phyloP scores from a whole-genome alignment of 2,797 vertebrate species.

The Selene dorsalis region DNA sequence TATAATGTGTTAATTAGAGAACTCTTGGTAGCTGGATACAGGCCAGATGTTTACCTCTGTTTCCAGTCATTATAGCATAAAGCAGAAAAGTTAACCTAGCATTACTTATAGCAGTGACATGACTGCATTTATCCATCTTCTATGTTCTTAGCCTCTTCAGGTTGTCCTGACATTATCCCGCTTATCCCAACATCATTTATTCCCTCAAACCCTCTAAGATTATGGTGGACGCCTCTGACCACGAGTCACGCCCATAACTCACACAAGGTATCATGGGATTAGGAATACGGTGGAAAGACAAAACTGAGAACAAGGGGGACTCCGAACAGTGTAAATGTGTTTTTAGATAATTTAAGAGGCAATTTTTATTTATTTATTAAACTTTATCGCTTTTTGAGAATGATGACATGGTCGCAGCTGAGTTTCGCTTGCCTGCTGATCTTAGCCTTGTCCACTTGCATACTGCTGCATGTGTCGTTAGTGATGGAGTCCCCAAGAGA shows the following conservation, averaged over 20 bases:
- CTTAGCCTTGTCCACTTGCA: conserved; percentile 46
- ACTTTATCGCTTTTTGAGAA: conserved; percentile 18
- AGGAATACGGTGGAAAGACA: background rate
- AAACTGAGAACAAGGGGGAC: background rate
- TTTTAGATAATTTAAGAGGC: background rate
- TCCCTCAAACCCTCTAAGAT: background rate
- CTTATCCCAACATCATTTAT: background rate
- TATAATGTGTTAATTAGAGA: no score
- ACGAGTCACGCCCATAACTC: background rate
- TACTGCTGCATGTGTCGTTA: conserved; percentile 73
- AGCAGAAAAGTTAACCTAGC: no score
- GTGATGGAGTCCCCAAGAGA: conserved; percentile 37
- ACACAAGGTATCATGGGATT: conserved; percentile 4
- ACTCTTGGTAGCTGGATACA: no score
- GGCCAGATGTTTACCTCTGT: no score
- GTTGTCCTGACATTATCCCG: background rate
- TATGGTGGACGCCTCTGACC: background rate
- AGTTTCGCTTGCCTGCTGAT: conserved; percentile 37
- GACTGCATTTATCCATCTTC: no score
- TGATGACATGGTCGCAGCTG: conserved; percentile 16
- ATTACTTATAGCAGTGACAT: no score
- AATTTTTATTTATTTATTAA: conserved; percentile 7
- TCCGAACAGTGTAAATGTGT: background rate
- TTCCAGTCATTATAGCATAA: no score
- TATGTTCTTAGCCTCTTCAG: no score